Evolutionary conservation across 1,140 invertebrate species (phyloP), one percentile per base, ranked within the genome.

Genomic region (Streblospio benedicti): DNA sequence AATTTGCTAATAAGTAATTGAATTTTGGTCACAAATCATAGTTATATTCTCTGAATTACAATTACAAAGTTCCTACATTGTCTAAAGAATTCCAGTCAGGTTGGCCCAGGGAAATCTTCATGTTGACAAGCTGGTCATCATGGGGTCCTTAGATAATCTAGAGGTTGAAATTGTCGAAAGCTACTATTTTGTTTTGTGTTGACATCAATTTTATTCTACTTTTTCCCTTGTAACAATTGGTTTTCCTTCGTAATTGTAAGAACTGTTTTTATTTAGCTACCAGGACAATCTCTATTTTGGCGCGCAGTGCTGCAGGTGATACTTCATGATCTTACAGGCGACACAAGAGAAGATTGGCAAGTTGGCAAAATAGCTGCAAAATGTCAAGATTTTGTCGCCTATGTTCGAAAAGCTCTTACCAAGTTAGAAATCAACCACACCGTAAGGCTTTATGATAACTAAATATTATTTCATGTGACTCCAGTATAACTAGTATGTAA

Each of bases 271-370:
- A 1, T 62, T 30, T 31, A 65, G 64, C 20, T 9, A 20, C 35
- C 57, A 44, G 25, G 50, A 12, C 25, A 27, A 14, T 60, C 62
- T 50, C 61, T 66, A 56, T 70, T 59, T 45, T 62, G 65, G 56
- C 47, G 71, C 35, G 67, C 67, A 4, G 23, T 73, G 0, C 56
- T 73, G 14, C 70, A 73, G 31, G 61, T 63, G 44, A 71, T 73
- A 30, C 44, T 73, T 1, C n/a, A 53, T 30, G 69, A 70, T 27
- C 33, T 60, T 14, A 25, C 63, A 1, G 71, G 65, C 1, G 49
- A 61, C 20, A 32, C 57, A 6, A 57, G 49, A n/a, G 41, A 59
- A 18, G 63, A 67, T 28, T 65, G 63, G 65, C 62, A 63, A 50
- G 61, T 65, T 20, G 64, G 64, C 32, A 60, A 58, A 32, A 52